phyloP scores from a whole-genome alignment of 2,888 invertebrate genomes.

The Trachelus troglodyta region DNA sequence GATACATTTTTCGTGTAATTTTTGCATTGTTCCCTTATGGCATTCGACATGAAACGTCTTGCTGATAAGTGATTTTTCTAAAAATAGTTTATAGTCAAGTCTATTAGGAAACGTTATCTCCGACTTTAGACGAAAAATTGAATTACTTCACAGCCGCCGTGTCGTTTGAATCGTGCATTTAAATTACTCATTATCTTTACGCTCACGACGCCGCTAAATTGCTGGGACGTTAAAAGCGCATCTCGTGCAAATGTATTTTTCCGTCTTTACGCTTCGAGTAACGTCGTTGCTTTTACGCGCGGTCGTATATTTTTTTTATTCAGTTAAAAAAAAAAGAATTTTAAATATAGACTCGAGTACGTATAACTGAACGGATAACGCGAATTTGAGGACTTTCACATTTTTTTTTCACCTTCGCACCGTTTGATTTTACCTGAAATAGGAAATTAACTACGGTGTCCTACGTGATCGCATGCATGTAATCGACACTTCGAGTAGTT shows the following conservation, averaged over 20 bases:
- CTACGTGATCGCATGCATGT: background rate
- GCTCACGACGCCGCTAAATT: constrained; percentile 16
- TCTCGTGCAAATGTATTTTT: background rate
- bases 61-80: background rate
- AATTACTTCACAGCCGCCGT: background rate
- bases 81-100: background rate
- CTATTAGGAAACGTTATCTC: background rate
- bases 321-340: background rate
- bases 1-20: too few species aligned
- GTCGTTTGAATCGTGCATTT: constrained; percentile 6
- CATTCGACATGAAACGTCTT: background rate
- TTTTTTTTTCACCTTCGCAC: background rate
- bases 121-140: background rate
- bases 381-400: background rate
- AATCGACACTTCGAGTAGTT: background rate
- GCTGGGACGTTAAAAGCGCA: constrained; percentile 1
- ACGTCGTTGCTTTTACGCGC: background rate
- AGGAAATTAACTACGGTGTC: background rate
- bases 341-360: background rate
- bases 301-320: background rate
- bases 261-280: background rate
- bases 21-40: background rate
- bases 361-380: background rate
- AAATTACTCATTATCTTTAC: constrained; percentile 29
- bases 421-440: background rate